These are phyloP conservation scores for Boloria selene DNA, from an alignment of 2,888 invertebrate species.

Conservation along the genomic window DNA sequence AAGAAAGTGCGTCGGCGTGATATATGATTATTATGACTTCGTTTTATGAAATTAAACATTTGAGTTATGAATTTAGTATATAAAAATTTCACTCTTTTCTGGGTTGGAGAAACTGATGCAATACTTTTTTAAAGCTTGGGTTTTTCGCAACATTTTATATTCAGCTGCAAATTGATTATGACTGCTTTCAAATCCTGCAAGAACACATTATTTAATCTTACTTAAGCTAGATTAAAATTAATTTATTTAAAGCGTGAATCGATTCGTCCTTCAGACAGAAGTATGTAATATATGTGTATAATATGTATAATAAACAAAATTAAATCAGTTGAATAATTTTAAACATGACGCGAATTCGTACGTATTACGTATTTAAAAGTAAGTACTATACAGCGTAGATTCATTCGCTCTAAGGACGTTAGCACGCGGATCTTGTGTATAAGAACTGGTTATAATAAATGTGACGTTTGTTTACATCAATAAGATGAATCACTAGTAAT, in stretches of 20 bases:
- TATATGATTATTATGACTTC: constrained; percentile 22
- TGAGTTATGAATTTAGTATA: constrained; percentile 14
- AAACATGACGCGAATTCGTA: background rate
- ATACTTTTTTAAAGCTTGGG: constrained; percentile 3
- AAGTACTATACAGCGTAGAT: background rate
- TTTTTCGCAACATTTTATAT: constrained; percentile 9
- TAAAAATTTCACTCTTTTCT: constrained; percentile 23
- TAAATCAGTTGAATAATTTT: constrained; percentile 5
- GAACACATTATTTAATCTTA: too few species aligned
- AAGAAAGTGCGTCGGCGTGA: constrained; percentile 26
- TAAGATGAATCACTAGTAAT: constrained; percentile 70
- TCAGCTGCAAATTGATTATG: too few species aligned
- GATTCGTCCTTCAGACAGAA: too few species aligned
- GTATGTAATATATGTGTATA: too few species aligned
- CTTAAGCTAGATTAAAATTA: too few species aligned
- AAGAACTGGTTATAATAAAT: constrained; percentile 55
- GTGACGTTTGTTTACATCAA: constrained; percentile 64
- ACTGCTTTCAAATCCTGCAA: too few species aligned
- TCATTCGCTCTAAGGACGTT: constrained; percentile 16
- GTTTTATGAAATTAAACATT: constrained; percentile 6
- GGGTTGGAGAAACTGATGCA: constrained; percentile 13
- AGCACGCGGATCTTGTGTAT: constrained; percentile 62
- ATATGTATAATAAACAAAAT: background rate
- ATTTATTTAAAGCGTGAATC: too few species aligned
- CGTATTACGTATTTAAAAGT: constrained; percentile 7